Conservation (phyloP, 2,113 vertebrate species). For the Gobiocypris rarus region DNA sequence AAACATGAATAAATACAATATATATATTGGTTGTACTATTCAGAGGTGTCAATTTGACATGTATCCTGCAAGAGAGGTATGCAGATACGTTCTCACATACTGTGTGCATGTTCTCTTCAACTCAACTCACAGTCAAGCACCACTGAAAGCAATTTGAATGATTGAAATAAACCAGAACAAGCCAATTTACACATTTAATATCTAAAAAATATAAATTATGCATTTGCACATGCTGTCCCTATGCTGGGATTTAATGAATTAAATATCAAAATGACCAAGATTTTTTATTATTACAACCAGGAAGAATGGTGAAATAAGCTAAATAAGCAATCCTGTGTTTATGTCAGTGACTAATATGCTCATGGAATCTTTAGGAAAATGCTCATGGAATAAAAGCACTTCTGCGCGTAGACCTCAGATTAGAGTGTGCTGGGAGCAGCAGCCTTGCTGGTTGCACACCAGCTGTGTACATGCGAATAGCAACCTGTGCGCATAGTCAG, state of each 20-base stretch:
- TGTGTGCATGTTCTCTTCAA: not conserved
- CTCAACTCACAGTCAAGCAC: not conserved
- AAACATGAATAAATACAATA: not conserved
- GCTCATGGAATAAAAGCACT: constrained; percentile 41
- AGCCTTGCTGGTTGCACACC: no score
- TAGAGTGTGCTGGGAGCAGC: constrained; percentile 67
- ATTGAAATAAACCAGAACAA: not conserved
- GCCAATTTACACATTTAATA: not conserved
- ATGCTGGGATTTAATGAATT: not conserved
- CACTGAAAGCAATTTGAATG: not conserved
- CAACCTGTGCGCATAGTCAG: no score
- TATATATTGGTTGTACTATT: not conserved
- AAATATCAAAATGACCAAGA: not conserved
- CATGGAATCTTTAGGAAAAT: not conserved
- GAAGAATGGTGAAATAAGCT: not conserved
- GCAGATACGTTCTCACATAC: not conserved
- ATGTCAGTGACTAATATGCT: not conserved
- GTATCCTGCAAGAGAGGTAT: not conserved
- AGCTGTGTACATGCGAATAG: no score
- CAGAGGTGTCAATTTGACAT: not conserved
- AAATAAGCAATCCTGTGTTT: not conserved
- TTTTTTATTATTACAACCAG: not conserved
- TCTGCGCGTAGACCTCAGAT: constrained; percentile 66
- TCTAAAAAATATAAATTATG: not conserved
- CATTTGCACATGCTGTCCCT: not conserved